These are phyloP conservation scores for Hoplias malabaricus DNA, from an alignment of 2,113 vertebrate species.

Conservation along the genomic window DNA sequence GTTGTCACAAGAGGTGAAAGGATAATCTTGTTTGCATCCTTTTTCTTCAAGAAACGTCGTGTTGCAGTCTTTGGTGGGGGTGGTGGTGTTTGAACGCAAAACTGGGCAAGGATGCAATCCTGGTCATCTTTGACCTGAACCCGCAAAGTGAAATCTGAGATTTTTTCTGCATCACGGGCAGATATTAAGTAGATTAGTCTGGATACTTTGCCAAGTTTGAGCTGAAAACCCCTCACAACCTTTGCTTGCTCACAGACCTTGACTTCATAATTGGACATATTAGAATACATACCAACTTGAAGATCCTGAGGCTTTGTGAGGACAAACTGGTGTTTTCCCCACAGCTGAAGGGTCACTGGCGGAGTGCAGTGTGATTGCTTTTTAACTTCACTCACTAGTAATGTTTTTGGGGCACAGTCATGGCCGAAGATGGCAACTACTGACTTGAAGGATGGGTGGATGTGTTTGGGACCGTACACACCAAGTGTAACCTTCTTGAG, in stretches of 20 bases:
- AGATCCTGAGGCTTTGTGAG: conserved; percentile 87
- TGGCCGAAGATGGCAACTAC: conserved; percentile 93
- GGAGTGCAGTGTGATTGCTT: conserved; percentile 76
- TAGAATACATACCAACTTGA: conserved; percentile 87
- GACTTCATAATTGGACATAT: conserved; percentile 91
- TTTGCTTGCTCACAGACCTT: conserved; percentile 80
- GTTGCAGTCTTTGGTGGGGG: conserved; percentile 84
- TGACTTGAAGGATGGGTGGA: conserved; percentile 93
- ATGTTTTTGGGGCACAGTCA: conserved; percentile 89
- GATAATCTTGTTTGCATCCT: conserved; percentile 90
- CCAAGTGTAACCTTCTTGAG: conserved; percentile 89
- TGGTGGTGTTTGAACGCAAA: conserved; percentile 90
- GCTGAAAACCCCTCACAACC: conserved; percentile 87
- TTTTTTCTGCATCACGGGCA: conserved; percentile 77
- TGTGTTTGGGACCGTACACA: conserved; percentile 93
- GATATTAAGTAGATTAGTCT: conserved; percentile 85
- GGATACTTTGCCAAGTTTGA: conserved; percentile 92
- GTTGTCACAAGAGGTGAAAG: conserved; percentile 85
- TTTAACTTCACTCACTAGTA: conserved; percentile 85
- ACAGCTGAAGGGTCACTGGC: conserved; percentile 88
- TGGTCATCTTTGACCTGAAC: conserved; percentile 89
- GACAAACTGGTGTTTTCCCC: conserved; percentile 94
- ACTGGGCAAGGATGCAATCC: conserved; percentile 86
- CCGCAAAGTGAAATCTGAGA: conserved; percentile 88
- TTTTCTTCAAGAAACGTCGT: conserved; percentile 94